A percentile compares a stretch with the other conserved stretches of the same genome.
phyloP scores from a whole-genome alignment of 1,140 invertebrate genomes.

The Solen grandis region DNA sequence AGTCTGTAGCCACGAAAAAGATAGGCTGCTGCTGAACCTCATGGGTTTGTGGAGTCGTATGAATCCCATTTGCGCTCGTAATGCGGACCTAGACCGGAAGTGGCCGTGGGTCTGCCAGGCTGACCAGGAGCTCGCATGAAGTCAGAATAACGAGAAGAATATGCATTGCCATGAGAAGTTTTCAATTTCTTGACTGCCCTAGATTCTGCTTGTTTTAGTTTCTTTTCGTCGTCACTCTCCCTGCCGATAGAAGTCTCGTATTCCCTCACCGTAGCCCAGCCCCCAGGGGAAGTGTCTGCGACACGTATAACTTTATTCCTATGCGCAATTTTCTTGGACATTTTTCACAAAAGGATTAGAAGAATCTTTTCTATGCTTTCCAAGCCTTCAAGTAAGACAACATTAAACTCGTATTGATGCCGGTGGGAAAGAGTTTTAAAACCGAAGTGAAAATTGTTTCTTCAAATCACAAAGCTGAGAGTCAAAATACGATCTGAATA shows the following conservation, averaged over 20 bases:
- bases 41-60: not conserved
- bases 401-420: slow-evolving; percentile 1
- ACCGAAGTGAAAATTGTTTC: too few relatives aligned
- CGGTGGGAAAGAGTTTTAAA: too few relatives aligned
- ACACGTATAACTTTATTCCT: slow-evolving; percentile 13
- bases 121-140: slow-evolving; percentile 5
- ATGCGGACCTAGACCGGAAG: not conserved
- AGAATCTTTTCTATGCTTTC: not conserved
- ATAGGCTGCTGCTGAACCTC: not conserved
- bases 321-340: not conserved
- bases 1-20: not conserved
- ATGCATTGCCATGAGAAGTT: too few relatives aligned
- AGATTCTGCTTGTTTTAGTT: too few relatives aligned
- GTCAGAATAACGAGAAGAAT: not conserved
- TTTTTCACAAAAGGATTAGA: not conserved
- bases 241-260: slow-evolving; percentile 7
- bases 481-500: too few relatives aligned
- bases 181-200: too few relatives aligned
- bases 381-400: not conserved
- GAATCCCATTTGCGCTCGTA: not conserved
- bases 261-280: too few relatives aligned
- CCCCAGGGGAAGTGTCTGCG: too few relatives aligned
- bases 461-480: too few relatives aligned
- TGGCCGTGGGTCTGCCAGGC: not conserved
- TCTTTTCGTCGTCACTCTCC: slow-evolving; percentile 9